Evolutionary conservation across 2,113 vertebrate genomes (phyloP).

Genomic region (Trichomycterus rosablanca): DNA sequence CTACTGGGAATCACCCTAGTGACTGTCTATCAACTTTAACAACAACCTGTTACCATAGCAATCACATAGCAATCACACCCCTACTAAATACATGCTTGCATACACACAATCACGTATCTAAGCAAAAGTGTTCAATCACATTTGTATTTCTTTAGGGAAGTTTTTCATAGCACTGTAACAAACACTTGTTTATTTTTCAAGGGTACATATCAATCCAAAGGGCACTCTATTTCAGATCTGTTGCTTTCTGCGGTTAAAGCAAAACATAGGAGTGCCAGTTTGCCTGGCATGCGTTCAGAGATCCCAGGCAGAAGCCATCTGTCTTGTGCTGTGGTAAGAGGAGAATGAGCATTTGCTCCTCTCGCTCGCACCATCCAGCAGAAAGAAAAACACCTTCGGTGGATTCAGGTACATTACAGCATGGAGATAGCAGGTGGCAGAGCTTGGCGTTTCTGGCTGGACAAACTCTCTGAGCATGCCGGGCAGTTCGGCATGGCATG

Average conservation of each 20-base stretch:
- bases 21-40: too few relatives aligned
- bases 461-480: slow-evolving; percentile 13
- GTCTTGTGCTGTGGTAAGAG: slow-evolving; percentile 23
- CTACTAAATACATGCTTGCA: too few relatives aligned
- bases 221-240: slow-evolving; percentile 23
- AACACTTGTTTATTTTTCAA: slow-evolving; percentile 12
- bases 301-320: slow-evolving; percentile 39
- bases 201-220: slow-evolving; percentile 9
- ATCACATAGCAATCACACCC: too few relatives aligned
- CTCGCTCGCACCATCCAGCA: background rate
- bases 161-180: too few relatives aligned
- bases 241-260: slow-evolving; percentile 23
- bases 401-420: background rate
- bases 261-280: slow-evolving; percentile 18
- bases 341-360: background rate
- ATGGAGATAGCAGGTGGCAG: background rate
- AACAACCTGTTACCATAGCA: too few relatives aligned
- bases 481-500: slow-evolving; percentile 8
- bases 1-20: too few relatives aligned
- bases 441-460: slow-evolving; percentile 9
- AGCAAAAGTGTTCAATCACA: too few relatives aligned
- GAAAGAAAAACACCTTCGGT: slow-evolving; percentile 14
- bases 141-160: too few relatives aligned
- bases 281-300: slow-evolving; percentile 28
- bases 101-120: too few relatives aligned